Evolutionary conservation across 2,888 invertebrate genomes (phyloP), one percentile per base, ranked within the genome.

Genomic region (Halictus quadricinctus): DNA sequence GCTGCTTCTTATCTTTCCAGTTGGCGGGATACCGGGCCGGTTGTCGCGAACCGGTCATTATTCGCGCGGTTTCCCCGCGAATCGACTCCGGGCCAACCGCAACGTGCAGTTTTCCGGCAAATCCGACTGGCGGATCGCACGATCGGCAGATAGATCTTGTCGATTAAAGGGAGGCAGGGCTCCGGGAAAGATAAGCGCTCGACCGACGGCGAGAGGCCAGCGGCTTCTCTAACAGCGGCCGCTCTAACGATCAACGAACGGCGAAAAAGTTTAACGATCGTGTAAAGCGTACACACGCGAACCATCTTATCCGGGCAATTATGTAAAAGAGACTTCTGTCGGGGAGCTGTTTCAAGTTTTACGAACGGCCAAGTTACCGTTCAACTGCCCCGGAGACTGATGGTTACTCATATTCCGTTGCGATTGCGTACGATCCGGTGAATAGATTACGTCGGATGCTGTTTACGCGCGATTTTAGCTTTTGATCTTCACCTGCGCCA

Each of bases 241-340:
- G 77, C 90, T 91, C 48, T 91, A 91, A 92, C 91, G 92, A 92
- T 92, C 89, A 64, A 60, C 72, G 87, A 79, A 89, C 85, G 87
- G 90, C 90, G 85, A 89, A 91, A 90, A 88, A 90, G 86, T 91
- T 90, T 91, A 92, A 92, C 91, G 92, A 91, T 89, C 91, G 89
- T 80, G 84, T 89, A 91, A 70, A 70, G 70, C 70, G 69, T 85
- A 85, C 85, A 84, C 88, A 85, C 88, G 86, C 85, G 83, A 85
- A 83, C 81, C 83, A 84, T 72, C 73, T 79, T 64, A 69, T 70
- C 76, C 70, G 41, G 79, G 72, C 84, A 86, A 88, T 90, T 90
- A 89, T 84, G 90, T 79, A 85, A 88, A 85, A 78, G 85, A 79
- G 84, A 84, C 64, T 79, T 82, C 86, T 76, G 64, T 80, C 41